Evolutionary conservation across 2,113 vertebrate species (phyloP), one percentile per base, ranked within the genome.

Genomic region (Aegotheles bennettii): DNA sequence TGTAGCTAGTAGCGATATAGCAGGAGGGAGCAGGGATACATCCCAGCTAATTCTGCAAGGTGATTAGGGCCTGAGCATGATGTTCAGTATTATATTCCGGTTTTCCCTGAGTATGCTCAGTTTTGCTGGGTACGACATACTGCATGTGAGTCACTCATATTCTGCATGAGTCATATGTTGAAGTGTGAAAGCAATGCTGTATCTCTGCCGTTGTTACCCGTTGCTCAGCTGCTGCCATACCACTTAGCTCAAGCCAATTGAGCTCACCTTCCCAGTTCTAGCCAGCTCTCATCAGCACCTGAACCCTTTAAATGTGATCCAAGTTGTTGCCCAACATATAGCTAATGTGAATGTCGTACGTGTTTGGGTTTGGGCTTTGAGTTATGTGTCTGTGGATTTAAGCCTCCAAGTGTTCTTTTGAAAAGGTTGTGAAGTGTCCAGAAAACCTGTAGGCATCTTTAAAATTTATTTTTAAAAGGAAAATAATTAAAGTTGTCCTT

Each of bases 171-270:
- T 96, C 92, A 96, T 96, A 94, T 95, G 96, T 74, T 94, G 82
- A 96, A 96, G 95, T 94, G 94, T 96, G 95, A 96, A 96, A 96
- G 92, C 94, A 95, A 53, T 90, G 85, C 95, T 90, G 85, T 93
- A 61, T 96, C 75, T 93, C 88, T 96, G 96, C 59, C 3, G 42
- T 74, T 90, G 94, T 92, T 96, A 92, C 88, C 83, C 63, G 88
- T 82, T 96, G 96, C 96, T 96, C 95, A 95, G 71, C 90, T 94
- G 90, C 94, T 96, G 95, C 96, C 90, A 40, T 82, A 76, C 81
- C 54, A 84, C 85, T 80, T 24, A 95, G 63, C 88, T 92, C 67
- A 90, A 96, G 85, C 85, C 94, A 93, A 50, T 42, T 63, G 88
- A 90, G 83, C 79, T 96, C 85, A 95, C 96, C 96, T 96, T 95